Conservation (phyloP, 2,113 vertebrate species). For the Atherinomorus stipes region DNA sequence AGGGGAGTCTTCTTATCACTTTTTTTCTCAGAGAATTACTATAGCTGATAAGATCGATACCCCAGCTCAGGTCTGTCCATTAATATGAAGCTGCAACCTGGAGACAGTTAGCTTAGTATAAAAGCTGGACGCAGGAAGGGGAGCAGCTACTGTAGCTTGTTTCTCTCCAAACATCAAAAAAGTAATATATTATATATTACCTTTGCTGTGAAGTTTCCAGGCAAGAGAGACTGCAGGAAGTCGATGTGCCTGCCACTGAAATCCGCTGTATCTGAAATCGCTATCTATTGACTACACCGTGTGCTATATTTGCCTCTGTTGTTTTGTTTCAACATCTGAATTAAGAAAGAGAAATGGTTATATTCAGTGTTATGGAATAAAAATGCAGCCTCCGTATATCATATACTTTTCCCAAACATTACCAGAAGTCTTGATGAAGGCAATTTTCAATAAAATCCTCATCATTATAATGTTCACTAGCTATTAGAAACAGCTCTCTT, state of each 20-base stretch:
- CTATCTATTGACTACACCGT: conserved; percentile 1
- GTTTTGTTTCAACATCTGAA: background rate
- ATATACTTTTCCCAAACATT: too few relatives aligned
- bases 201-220: conserved; percentile 26
- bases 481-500: too few relatives aligned
- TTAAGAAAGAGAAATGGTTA: background rate
- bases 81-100: conserved; percentile 4
- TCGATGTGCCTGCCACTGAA: background rate
- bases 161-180: conserved; percentile 20
- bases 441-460: too few relatives aligned
- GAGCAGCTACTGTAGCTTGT: rapidly evolving
- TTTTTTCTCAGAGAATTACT: background rate
- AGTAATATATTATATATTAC: conserved; percentile 11
- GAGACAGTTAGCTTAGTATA: conserved; percentile 12
- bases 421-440: background rate
- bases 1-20: background rate
- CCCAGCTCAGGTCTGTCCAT: background rate
- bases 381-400: background rate
- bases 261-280: conserved; percentile 4
- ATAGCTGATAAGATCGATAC: background rate
- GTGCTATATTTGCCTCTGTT: background rate
- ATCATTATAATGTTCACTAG: too few relatives aligned
- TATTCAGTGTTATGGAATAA: background rate
- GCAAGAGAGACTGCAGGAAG: background rate
- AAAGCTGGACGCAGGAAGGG: background rate